phyloP scores from a whole-genome alignment of 2,113 vertebrate genomes.

The Setophaga coronata region DNA sequence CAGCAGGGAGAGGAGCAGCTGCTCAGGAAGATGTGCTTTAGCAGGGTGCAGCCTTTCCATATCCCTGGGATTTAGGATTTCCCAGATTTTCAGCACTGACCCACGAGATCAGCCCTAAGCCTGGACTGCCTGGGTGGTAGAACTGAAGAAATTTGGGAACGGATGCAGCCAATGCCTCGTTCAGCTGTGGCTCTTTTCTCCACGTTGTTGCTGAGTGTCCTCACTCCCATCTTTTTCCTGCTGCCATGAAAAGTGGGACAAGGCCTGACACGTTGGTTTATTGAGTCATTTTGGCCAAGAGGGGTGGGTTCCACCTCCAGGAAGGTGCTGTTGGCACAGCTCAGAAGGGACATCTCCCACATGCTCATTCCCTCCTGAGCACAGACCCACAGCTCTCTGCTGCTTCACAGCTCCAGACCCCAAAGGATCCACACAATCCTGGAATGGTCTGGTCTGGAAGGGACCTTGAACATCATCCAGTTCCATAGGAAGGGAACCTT shows the following conservation, averaged over 20 bases:
- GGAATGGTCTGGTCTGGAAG: not conserved
- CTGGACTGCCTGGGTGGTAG: rapidly evolving
- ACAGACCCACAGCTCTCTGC: not conserved
- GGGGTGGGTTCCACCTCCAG: rapidly evolving
- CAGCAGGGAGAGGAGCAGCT: not conserved
- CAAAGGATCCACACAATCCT: not conserved
- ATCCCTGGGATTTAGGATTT: not conserved
- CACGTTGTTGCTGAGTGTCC: rapidly evolving
- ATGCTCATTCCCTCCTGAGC: not conserved
- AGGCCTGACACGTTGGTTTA: rapidly evolving
- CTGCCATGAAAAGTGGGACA: not conserved
- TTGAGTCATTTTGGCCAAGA: not conserved
- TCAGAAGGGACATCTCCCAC: not conserved
- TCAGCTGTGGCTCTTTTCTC: not conserved
- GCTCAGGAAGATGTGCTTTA: not conserved
- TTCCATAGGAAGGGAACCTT: not conserved
- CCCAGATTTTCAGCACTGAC: not conserved
- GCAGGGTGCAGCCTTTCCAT: rapidly evolving
- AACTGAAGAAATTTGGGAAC: not conserved
- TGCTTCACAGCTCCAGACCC: not conserved
- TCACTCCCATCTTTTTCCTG: not conserved
- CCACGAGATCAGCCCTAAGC: not conserved
- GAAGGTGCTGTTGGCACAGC: not conserved
- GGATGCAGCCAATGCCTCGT: rapidly evolving
- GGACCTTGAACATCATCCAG: not conserved